Base-by-base conservation (phyloP, 1,140 invertebrate species). In the Heliconius himera region DNA sequence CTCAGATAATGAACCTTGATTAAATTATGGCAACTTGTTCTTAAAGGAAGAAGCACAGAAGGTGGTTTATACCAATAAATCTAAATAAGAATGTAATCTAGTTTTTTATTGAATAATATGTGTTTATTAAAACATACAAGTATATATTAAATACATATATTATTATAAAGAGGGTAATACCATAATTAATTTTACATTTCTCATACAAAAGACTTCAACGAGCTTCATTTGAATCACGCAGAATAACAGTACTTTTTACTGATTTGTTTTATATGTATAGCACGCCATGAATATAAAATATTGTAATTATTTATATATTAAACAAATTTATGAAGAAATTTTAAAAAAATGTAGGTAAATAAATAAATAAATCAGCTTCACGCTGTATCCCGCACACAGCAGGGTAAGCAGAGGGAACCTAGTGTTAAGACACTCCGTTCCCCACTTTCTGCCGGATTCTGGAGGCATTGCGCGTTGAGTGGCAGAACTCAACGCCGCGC, bases 1-100 rank as follows among this genome's bases (percentile, higher is more conserved):
- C 49, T 77, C 76, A 71, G 76, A 41, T 74, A 13, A 74, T 81
- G 56, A 77, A 73, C 79, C 76, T 81, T 81, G 76, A 71, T 74
- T 74, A 51, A 38, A 70, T 77, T 81, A 81, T 81, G 79, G 79
- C 74, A 81, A 74, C 80, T 74, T 81, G 80, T 71, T 81, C 76
- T 75, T 75, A 78, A 81, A 81, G 79, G 79, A 81, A 81, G 76
- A 81, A 81, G 33, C 74, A 75, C 38, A n/a, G 22, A 74, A 73
- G 76, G 76, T 73, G 66, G 13, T 33, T 66, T 29, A n/a, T 29
- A 78, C 51, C 71, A 73, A 78, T 66, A n/a, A 26, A 51, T 77
- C 70, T 72, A 56, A 54, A 56, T 72, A 71, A 54, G 70, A 54
- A 76, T 66, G 16, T 56, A 3, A 9, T 76, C 22, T 26, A 16